Base-by-base conservation (phyloP, 2,113 vertebrate species). In the Irena cyanogastra region DNA sequence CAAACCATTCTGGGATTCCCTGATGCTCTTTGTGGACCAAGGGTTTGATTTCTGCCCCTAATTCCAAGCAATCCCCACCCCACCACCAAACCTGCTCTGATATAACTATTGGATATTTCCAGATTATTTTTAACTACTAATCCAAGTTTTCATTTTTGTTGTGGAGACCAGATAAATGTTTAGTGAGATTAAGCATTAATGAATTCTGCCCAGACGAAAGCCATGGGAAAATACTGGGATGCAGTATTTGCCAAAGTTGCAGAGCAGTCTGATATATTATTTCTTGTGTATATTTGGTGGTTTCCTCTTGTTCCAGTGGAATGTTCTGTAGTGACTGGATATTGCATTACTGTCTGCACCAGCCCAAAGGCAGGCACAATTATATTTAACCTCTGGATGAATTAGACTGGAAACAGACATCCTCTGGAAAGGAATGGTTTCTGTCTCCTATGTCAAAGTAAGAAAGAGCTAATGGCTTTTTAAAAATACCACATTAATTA, bases 21-120 rank as follows among this genome's bases (percentile, higher is more conserved):
- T 39, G 33, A 17, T 27, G 6, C 64, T 20, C 53, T 45, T 54
- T 54, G 53, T 33, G 26, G 16, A 49, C 10, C 24, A 24, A 37
- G 24, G 4, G 21, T 26, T 66, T 41, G n/a, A 24, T 33, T 82
- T 61, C 42, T 75, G 61, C 61, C 28, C 0, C 4, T 24, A 53
- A 45, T 30, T 47, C 31, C 0, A 0, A 44, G 24, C 11, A n/a
- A 7, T 39, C 16, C 24, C 22, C 59, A 57, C 28, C 45, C 12
- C 11, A 1, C 26, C 8, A 2, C 31, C 37, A 59, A 66, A 35
- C 65, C 56, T 50, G 23, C 44, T 13, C 45, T 66, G 3, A 39
- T 3, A 9, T 13, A 31, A 35, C 30, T n/a, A 2, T 2, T 2
- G 37, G 49, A 18, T 57, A 30, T 59, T 68, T 75, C 31, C 74